Base-by-base conservation (phyloP, 2,113 vertebrate genomes). In the Epinephelus cyanopodus region DNA sequence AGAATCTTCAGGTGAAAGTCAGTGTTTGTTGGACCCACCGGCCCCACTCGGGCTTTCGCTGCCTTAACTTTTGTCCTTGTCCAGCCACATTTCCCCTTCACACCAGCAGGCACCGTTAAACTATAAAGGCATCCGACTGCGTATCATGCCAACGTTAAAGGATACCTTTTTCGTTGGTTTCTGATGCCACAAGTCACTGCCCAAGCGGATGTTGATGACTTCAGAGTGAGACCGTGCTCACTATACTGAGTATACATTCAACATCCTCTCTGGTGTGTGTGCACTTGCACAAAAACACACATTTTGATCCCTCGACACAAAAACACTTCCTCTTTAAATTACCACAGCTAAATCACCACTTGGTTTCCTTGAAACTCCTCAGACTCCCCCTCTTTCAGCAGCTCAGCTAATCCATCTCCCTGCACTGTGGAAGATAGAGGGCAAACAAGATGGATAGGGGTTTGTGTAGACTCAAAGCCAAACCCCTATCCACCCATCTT, bases 371-470 rank as follows among this genome's bases (percentile, higher is more conserved):
- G n/a, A 82, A 86, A 81, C 50, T 75, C 70, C 37, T 70, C 52
- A n/a, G 47, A 81, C 54, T 19, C 50, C 21, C 60, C 23, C 27
- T 48, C 25, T 50, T n/a, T 47, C 68, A 56, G 48, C 21, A 21
- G 50, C 66, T 5, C 37, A 47, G 37, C 76, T 89, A 87, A 90
- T 92, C 89, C 77, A 88, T 91, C 91, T 84, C 87, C 37, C 47
- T 42, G 62, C 56, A 17, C 68, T 50, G 61, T 68, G 80, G 74
- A 89, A 87, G 85, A 88, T 76, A 87, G 79, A 79, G 78, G 67
- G 66, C 68, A 82, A 68, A 84, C 70, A 86, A 87, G 92, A 92
- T 81, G 56, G 90, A 91, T 91, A 64, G 62, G 74, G 76, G 56
- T 74, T 81, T 90, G 74, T 83, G 66, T 74, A 18, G 75, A 79